Evolutionary conservation across 2,113 vertebrate genomes (phyloP).

Genomic region (Indicator maculatus): DNA sequence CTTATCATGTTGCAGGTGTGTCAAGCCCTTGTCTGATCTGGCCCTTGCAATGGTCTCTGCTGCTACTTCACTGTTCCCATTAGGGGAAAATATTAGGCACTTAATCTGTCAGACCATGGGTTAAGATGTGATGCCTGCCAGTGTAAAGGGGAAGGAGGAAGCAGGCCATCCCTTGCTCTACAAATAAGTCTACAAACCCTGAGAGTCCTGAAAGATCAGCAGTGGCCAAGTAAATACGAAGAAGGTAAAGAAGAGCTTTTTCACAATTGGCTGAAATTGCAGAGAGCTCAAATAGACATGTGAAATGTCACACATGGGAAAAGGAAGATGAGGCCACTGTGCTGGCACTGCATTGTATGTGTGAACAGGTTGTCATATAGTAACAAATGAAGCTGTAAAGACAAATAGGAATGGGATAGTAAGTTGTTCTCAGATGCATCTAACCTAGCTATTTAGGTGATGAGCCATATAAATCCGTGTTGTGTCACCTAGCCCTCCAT

Average conservation of each 20-base stretch:
- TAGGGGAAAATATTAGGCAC: neutral
- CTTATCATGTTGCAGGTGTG: neutral
- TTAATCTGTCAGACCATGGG: neutral
- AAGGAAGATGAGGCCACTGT: neutral
- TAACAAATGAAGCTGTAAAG: neutral
- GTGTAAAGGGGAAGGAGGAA: neutral
- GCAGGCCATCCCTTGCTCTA: neutral
- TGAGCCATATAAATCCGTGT: conserved; percentile 1
- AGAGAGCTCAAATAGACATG: neutral
- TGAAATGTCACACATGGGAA: neutral
- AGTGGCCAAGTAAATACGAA: neutral
- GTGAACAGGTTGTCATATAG: neutral
- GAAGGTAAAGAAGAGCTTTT: neutral
- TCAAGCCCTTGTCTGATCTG: neutral
- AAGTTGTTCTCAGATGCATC: neutral
- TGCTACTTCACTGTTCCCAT: neutral
- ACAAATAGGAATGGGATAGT: neutral
- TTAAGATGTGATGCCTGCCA: neutral
- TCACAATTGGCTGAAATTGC: neutral
- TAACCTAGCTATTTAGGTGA: conserved; percentile 13
- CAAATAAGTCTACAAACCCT: neutral
- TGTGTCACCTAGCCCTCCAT: neutral
- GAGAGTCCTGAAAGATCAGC: neutral
- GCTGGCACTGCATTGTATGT: neutral
- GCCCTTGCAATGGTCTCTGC: neutral